Conservation (phyloP, 2,888 invertebrate species). For the Parnassius apollo region DNA sequence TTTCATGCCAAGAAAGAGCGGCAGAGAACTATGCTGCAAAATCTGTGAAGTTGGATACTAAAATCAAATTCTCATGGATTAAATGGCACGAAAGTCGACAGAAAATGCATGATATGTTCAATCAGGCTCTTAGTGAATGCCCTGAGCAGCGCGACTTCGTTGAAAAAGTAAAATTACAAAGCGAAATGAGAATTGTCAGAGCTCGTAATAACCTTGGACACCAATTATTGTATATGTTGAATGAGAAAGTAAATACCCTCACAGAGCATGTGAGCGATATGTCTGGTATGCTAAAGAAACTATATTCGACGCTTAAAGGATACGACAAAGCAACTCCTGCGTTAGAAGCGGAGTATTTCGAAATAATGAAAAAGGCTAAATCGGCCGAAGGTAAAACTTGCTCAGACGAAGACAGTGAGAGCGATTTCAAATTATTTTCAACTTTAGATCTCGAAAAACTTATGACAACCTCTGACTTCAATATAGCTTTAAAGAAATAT, state of each 20-base stretch:
- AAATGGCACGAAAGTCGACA: conserved; percentile 57
- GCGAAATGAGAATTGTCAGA: conserved; percentile 58
- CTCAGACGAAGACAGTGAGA: conserved; percentile 70
- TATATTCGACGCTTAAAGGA: conserved; percentile 81
- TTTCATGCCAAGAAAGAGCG: conserved; percentile 65
- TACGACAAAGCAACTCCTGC: conserved; percentile 80
- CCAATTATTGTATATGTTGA: conserved; percentile 61
- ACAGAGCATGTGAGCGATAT: conserved; percentile 75
- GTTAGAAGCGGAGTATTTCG: conserved; percentile 79
- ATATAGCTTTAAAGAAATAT: conserved; percentile 36
- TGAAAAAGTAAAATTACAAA: conserved; percentile 49
- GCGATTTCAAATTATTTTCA: conserved; percentile 59
- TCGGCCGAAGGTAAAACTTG: conserved; percentile 82
- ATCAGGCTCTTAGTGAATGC: conserved; percentile 51
- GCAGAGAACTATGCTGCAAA: conserved; percentile 62
- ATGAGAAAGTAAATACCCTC: conserved; percentile 75
- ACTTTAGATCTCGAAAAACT: conserved; percentile 59
- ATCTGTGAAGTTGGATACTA: conserved; percentile 51
- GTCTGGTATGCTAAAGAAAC: conserved; percentile 78
- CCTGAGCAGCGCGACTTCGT: conserved; percentile 53
- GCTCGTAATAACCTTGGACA: conserved; percentile 63
- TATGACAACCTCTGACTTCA: conserved; percentile 38
- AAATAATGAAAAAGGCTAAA: conserved; percentile 81
- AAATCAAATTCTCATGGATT: conserved; percentile 52
- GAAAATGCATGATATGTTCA: conserved; percentile 44